Base-by-base conservation (phyloP, 2,888 invertebrate genomes). In the Drymonia ruficornis region DNA sequence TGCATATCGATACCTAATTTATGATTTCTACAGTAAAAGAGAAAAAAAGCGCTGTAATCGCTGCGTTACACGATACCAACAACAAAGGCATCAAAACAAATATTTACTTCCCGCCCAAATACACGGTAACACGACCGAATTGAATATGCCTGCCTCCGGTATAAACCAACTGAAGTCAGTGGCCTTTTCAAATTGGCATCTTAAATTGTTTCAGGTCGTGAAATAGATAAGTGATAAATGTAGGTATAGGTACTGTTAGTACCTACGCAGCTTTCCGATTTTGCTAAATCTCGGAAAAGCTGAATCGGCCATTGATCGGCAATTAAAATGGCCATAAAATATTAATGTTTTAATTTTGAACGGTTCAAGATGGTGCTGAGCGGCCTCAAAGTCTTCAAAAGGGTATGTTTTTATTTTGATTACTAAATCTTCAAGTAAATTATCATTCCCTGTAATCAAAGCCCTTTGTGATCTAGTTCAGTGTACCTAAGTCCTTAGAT, bases 51-150 rank as follows among this genome's bases (percentile, higher is more conserved):
- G 76, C 75, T 76, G 34, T 15, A 59, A 55, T 4, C 40, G 64
- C 64, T 65, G 6, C 52, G 38, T 65, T 61, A 54, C 55, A 42
- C 36, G 53, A 40, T 40, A 47, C 53, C 44, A 44, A 55, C 36
- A 59, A 50, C 54, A 54, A 60, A 62, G 62, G 64, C 75, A 78
- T 77, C 79, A 72, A 69, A 72, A 67, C 78, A 80, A 84, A 84
- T 83, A 81, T 81, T 82, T 78, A 74, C 78, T 65, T 75, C 55
- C 64, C 72, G 61, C 68, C 70, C 65, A 72, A 61, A 76, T 75
- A 70, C 59, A 53, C 70, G 74, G 63, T 59, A 63, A 83, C 36
- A 53, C 84, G 73, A 57, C 64, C 52, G 76, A 78, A 75, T 67
- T 65, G 49, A 74, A 67, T 66, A 67, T 67, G 28, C 44, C 40